phyloP scores from a whole-genome alignment of 2,888 invertebrate species.

The Lasioglossum oenotherae region DNA sequence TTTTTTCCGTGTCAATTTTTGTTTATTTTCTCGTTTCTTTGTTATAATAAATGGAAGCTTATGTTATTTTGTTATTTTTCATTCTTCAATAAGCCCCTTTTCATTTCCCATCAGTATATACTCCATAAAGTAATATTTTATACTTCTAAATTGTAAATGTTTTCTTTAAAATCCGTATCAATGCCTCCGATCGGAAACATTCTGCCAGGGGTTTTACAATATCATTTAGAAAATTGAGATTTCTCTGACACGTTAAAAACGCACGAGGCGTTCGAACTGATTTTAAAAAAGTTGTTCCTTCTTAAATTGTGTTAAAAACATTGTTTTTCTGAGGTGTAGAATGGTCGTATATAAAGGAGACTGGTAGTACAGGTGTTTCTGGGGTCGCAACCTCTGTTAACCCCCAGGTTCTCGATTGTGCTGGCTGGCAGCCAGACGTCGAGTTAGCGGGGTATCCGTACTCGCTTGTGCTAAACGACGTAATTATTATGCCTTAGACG shows the following conservation, averaged over 20 bases:
- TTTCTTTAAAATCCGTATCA: no score
- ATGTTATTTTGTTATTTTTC: no score
- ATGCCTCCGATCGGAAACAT: no score
- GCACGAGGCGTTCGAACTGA: background rate
- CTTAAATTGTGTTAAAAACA: background rate
- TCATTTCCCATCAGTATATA: no score
- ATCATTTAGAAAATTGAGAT: background rate
- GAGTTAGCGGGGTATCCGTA: conserved; percentile 69
- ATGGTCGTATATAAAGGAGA: background rate
- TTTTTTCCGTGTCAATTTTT: no score
- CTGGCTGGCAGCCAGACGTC: conserved; percentile 73
- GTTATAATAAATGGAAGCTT: no score
- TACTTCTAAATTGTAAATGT: no score
- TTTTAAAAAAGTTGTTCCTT: background rate
- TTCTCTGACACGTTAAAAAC: background rate
- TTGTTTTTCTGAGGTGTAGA: background rate
- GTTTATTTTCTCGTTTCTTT: no score
- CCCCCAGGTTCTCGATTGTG: conserved; percentile 15
- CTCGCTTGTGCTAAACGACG: conserved; percentile 72
- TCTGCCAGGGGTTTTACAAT: no score
- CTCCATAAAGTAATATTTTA: no score
- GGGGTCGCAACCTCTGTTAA: conserved; percentile 21
- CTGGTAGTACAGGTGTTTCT: conserved; percentile 20
- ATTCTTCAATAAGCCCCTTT: no score
- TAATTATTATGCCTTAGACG: conserved; percentile 79